A percentile compares a stretch with the other conserved stretches of the same genome.
phyloP scores from a whole-genome alignment of 1,140 invertebrate genomes.

The Lamellibrachia luymesi region DNA sequence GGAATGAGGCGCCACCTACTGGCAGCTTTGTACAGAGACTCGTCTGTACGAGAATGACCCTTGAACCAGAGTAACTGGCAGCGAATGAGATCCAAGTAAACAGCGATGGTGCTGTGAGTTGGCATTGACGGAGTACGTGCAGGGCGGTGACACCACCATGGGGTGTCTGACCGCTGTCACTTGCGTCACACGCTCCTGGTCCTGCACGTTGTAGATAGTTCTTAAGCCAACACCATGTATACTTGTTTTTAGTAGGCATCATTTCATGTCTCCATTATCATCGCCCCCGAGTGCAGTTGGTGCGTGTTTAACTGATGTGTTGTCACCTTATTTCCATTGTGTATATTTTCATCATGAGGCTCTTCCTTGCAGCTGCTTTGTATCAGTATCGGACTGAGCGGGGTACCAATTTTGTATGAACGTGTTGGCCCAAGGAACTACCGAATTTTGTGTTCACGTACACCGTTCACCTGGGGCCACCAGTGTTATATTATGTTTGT shows the following conservation, averaged over 20 bases:
- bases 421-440: neutral
- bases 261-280: neutral
- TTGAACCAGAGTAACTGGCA: neutral
- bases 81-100: neutral
- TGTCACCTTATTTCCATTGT: conserved; percentile 1
- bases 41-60: neutral
- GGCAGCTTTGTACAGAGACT: neutral
- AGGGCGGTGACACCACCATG: neutral
- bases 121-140: neutral
- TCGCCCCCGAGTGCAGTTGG: neutral
- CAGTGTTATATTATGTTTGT: conserved; percentile 1
- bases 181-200: neutral
- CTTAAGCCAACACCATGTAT: neutral
- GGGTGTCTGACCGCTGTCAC: neutral
- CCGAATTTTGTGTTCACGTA: neutral
- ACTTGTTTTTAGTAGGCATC: conserved; percentile 1
- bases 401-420: neutral
- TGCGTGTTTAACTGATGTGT: neutral
- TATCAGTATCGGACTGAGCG: neutral
- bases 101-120: neutral
- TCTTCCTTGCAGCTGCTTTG: neutral
- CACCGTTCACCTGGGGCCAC: neutral
- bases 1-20: neutral
- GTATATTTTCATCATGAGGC: conserved; percentile 5
- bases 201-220: neutral